phyloP scores from a whole-genome alignment of 2,113 vertebrate genomes.

The Tyto alba region DNA sequence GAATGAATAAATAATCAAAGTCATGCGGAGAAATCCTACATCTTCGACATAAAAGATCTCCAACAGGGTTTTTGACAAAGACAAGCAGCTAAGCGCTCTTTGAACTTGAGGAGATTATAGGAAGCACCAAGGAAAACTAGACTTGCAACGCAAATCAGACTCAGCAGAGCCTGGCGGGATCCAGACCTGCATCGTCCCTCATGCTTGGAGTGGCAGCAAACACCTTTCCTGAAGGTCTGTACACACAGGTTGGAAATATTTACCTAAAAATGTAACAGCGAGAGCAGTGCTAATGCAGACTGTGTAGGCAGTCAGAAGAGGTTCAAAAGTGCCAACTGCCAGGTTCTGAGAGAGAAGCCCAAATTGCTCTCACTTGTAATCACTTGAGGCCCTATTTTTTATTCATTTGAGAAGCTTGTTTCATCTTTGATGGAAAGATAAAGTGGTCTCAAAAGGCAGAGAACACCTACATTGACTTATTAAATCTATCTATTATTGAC shows the following conservation, averaged over 20 bases:
- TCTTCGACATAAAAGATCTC: slow-evolving; percentile 93
- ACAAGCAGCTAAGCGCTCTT: slow-evolving; percentile 90
- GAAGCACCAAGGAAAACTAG: slow-evolving; percentile 73
- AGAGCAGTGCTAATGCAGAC: background rate
- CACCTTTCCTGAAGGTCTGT: slow-evolving; percentile 35
- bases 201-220: slow-evolving; percentile 44
- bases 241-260: slow-evolving; percentile 38
- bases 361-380: slow-evolving; percentile 61
- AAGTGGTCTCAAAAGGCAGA: slow-evolving; percentile 59
- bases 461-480: slow-evolving; percentile 53
- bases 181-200: slow-evolving; percentile 21
- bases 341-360: slow-evolving; percentile 41
- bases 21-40: slow-evolving; percentile 86
- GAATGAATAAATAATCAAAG: slow-evolving; percentile 98
- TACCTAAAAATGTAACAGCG: slow-evolving; percentile 39
- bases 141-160: slow-evolving; percentile 74
- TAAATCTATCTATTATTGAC: slow-evolving; percentile 62
- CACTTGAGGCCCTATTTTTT: slow-evolving; percentile 66
- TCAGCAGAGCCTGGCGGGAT: slow-evolving; percentile 77
- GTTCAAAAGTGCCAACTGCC: slow-evolving; percentile 37
- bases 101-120: slow-evolving; percentile 87
- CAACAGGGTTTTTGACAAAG: slow-evolving; percentile 91
- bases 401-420: slow-evolving; percentile 60
- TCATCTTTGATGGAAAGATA: slow-evolving; percentile 42
- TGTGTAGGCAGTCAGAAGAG: slow-evolving; percentile 19